Evolutionary conservation across 1,140 invertebrate species (phyloP).

Genomic region (Danaus melanippus): DNA sequence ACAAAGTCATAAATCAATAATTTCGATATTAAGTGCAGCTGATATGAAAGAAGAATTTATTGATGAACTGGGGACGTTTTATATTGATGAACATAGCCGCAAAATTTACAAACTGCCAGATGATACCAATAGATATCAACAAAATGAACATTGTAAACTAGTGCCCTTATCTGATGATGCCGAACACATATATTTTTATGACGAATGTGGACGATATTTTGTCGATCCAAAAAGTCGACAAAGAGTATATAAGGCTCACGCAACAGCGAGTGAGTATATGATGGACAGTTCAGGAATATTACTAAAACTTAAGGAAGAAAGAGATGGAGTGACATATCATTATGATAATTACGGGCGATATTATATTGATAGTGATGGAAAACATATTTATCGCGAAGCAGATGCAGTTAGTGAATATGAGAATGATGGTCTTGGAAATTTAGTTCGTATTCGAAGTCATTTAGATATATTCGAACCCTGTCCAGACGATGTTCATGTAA

Average conservation of each 20-base stretch:
- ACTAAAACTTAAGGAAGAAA: slow-evolving; percentile 52
- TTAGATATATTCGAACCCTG: slow-evolving; percentile 52
- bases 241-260: slow-evolving; percentile 56
- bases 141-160: slow-evolving; percentile 52
- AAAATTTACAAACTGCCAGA: slow-evolving; percentile 57
- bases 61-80: slow-evolving; percentile 55
- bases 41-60: slow-evolving; percentile 57
- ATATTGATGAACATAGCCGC: slow-evolving; percentile 52
- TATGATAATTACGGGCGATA: slow-evolving; percentile 61
- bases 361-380: slow-evolving; percentile 49
- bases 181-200: slow-evolving; percentile 56
- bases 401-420: slow-evolving; percentile 60
- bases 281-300: slow-evolving; percentile 52
- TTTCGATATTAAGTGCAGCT: slow-evolving; percentile 58
- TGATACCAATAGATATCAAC: slow-evolving; percentile 44
- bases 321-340: slow-evolving; percentile 46
- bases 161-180: slow-evolving; percentile 52
- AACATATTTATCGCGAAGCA: slow-evolving; percentile 57
- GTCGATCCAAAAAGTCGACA: slow-evolving; percentile 45
- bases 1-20: slow-evolving; percentile 51
- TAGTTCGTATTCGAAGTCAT: slow-evolving; percentile 58
- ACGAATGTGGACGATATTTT: slow-evolving; percentile 62
- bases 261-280: slow-evolving; percentile 57
- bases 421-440: slow-evolving; percentile 61
- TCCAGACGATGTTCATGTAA: slow-evolving; percentile 47